Evolutionary conservation across 2,888 invertebrate species (phyloP).

Genomic region (Rhynchonema sp.): DNA sequence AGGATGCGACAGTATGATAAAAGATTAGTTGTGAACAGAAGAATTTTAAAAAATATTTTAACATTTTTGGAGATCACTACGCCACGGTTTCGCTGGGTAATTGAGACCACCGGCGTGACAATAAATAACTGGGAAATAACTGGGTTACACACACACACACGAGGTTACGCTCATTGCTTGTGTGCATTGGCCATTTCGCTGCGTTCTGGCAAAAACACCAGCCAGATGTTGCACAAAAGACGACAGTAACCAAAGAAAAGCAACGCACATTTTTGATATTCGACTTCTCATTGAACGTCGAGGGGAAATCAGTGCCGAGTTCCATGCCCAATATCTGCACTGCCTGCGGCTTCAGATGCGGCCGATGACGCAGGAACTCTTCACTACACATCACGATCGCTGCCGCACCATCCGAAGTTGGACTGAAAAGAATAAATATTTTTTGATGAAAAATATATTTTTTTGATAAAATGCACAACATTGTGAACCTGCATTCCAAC

Average conservation of each 20-base stretch:
- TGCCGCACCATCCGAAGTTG: constrained; percentile 93
- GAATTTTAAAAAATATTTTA: too few species aligned
- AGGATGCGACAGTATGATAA: too few species aligned
- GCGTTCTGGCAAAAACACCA: too few species aligned
- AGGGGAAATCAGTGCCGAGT: constrained; percentile 75
- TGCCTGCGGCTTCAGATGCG: constrained; percentile 57
- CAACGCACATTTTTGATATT: constrained; percentile 45
- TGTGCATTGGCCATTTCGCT: too few species aligned
- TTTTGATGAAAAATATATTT: not conserved
- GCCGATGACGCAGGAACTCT: constrained; percentile 56
- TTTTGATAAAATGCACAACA: not conserved
- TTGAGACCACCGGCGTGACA: too few species aligned
- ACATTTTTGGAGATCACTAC: too few species aligned
- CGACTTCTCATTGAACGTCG: constrained; percentile 60
- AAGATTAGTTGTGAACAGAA: too few species aligned
- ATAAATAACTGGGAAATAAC: too few species aligned
- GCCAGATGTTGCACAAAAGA: not conserved
- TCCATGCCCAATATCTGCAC: constrained; percentile 91
- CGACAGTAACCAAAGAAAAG: not conserved
- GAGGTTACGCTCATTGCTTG: too few species aligned
- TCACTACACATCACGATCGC: constrained; percentile 78
- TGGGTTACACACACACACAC: too few species aligned
- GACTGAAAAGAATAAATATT: constrained; percentile 32
- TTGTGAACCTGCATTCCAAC: constrained; percentile 65
- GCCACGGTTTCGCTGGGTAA: too few species aligned